Conservation (phyloP, 1,140 invertebrate genomes). For the Euglossa dilemma region DNA sequence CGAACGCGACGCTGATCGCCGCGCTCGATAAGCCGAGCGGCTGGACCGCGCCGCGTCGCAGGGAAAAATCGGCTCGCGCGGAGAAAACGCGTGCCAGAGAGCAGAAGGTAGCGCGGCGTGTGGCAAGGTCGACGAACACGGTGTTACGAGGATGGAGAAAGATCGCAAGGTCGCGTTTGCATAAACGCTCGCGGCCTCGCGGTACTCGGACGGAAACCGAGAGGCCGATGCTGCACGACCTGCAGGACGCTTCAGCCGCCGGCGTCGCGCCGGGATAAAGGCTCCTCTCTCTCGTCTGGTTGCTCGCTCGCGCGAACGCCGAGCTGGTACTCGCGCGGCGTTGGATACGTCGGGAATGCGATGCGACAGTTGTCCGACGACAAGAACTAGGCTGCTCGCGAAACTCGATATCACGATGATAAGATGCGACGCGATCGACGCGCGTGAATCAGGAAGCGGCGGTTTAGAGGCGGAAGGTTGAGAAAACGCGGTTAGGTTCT, state of each 20-base stretch:
- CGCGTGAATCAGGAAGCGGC: background rate
- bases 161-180: constrained; percentile 23
- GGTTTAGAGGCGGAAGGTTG: background rate
- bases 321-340: background rate
- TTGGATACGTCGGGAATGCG: background rate
- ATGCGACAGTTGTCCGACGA: background rate
- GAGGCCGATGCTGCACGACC: background rate
- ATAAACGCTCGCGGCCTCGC: background rate
- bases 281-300: background rate
- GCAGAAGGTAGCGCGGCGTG: no score
- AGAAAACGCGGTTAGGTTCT: background rate
- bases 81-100: background rate
- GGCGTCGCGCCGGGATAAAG: background rate
- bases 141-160: constrained; percentile 1
- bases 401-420: background rate
- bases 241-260: background rate
- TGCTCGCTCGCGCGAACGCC: background rate
- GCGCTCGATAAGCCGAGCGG: constrained; percentile 26
- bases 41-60: constrained; percentile 9
- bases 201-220: background rate
- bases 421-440: background rate
- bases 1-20: constrained; percentile 27
- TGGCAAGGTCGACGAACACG: constrained; percentile 8
- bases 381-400: background rate
- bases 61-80: background rate